Percentiles rank a stretch among this genome's conserved stretches.
These are phyloP conservation scores for Anas platyrhynchos DNA, from an alignment of 2,113 vertebrate genomes.

Conservation along the genomic window DNA sequence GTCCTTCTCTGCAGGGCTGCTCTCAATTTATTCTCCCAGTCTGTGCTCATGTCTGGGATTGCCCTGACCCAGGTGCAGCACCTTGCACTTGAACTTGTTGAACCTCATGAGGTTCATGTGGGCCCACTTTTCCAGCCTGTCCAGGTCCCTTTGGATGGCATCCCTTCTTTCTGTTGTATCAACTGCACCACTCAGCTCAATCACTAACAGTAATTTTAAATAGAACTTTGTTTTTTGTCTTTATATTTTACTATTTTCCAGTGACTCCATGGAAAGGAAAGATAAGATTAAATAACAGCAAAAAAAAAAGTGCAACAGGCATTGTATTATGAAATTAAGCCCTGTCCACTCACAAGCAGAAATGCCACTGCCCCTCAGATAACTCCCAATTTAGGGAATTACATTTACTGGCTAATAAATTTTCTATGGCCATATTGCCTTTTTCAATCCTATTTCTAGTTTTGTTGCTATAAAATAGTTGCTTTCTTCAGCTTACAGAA, in stretches of 20 bases:
- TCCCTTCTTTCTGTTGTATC: no score
- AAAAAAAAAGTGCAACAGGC: background rate
- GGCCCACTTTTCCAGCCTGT: no score
- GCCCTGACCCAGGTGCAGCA: no score
- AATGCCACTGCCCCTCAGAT: background rate
- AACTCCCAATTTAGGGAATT: background rate
- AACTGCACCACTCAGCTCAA: background rate
- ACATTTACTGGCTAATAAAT: background rate
- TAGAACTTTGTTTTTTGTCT: rapidly evolving
- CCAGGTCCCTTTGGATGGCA: no score
- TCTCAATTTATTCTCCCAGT: no score
- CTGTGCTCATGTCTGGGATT: no score
- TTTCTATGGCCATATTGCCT: background rate
- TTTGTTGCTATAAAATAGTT: background rate
- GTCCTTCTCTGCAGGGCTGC: no score
- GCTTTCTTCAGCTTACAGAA: background rate
- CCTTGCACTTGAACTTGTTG: no score
- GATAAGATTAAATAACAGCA: background rate
- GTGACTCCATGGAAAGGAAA: background rate
- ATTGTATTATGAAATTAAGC: background rate
- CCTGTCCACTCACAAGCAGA: background rate
- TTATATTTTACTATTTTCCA: background rate
- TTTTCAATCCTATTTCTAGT: background rate
- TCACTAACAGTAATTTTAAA: background rate
- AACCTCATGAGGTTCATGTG: no score